Evolutionary conservation across 2,113 vertebrate genomes (phyloP).

Genomic region (Phodopus roborovskii): DNA sequence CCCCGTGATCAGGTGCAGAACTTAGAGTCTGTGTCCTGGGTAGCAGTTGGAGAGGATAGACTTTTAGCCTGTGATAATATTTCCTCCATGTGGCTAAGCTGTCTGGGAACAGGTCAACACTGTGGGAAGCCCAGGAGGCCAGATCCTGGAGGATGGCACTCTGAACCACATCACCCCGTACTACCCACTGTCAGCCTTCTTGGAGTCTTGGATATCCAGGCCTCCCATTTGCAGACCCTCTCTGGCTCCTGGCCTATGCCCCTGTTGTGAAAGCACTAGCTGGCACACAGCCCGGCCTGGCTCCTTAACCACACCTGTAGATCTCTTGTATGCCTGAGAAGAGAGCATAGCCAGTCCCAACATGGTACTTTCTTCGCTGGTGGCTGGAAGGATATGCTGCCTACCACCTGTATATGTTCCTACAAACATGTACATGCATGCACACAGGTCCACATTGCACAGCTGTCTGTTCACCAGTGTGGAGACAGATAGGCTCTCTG

Average conservation of each 20-base stretch:
- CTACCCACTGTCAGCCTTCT: not conserved
- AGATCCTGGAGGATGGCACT: fast-evolving
- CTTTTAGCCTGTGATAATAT: fast-evolving
- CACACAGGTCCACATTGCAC: fast-evolving
- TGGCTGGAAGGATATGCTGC: not conserved
- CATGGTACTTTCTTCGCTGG: no score
- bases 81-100: not conserved
- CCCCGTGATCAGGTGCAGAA: not conserved
- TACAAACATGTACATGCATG: not conserved
- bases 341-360: no score
- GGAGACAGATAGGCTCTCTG: no score
- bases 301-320: not conserved
- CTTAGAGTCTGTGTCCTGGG: not conserved
- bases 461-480: not conserved
- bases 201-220: not conserved
- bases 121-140: not conserved
- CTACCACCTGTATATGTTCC: not conserved
- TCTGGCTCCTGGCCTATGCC: not conserved
- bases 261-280: not conserved
- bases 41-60: no score
- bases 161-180: not conserved
- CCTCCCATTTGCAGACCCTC: not conserved
- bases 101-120: not conserved
- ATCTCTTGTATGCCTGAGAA: not conserved
- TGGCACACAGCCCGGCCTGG: not conserved